Percentiles rank a stretch among this genome's conserved stretches.
phyloP scores from a whole-genome alignment of 2,113 vertebrate genomes.

The Pterophyllum scalare region DNA sequence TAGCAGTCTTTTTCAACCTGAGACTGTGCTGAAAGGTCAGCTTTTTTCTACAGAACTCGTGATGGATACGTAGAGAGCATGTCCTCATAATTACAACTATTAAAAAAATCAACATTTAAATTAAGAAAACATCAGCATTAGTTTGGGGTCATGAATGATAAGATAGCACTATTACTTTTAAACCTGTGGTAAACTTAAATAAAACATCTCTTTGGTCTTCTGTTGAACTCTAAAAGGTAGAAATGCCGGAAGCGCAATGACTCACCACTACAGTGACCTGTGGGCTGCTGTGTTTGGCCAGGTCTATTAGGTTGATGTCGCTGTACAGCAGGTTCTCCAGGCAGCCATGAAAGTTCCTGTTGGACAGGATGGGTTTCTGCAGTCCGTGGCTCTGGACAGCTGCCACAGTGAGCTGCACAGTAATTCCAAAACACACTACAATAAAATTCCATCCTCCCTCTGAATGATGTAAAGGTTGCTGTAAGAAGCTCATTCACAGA shows the following conservation, averaged over 20 bases:
- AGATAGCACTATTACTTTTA: neutral
- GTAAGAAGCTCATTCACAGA: neutral
- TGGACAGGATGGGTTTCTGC: constrained; percentile 81
- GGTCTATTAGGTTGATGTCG: constrained; percentile 86
- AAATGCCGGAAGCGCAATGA: constrained; percentile 10
- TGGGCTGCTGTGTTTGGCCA: constrained; percentile 81
- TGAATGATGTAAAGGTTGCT: neutral
- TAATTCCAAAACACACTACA: constrained; percentile 6
- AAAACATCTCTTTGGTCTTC: neutral
- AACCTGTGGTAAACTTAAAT: neutral
- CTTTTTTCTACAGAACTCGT: neutral
- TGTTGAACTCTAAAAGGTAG: neutral
- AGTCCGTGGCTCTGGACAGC: constrained; percentile 86
- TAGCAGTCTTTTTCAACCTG: fast-evolving
- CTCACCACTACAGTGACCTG: constrained; percentile 88
- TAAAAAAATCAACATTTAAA: neutral
- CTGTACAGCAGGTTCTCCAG: constrained; percentile 94
- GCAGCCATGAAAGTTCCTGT: constrained; percentile 90
- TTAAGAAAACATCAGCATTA: neutral
- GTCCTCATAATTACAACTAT: neutral
- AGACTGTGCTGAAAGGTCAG: neutral
- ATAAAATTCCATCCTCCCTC: neutral
- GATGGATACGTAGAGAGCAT: neutral
- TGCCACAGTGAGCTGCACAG: constrained; percentile 91
- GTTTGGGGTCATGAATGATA: fast-evolving